These are phyloP conservation scores for Formicarius rufipectus DNA, from an alignment of 2,113 vertebrate species.

Conservation along the genomic window DNA sequence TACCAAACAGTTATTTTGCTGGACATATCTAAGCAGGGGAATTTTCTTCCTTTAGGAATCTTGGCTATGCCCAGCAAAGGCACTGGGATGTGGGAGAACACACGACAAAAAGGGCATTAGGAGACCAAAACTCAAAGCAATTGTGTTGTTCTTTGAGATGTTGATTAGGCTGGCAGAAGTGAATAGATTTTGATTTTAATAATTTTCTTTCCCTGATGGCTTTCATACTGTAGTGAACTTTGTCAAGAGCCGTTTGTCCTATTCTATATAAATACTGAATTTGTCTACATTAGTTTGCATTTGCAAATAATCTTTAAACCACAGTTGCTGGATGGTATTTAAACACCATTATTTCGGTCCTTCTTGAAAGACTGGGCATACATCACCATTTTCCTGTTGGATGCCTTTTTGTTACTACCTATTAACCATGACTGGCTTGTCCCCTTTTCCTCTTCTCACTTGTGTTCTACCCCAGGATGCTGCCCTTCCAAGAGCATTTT, in stretches of 20 bases:
- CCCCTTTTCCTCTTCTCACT: background rate
- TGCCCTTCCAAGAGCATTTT: background rate
- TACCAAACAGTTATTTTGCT: background rate
- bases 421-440: background rate
- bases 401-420: background rate
- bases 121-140: background rate
- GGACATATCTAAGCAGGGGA: background rate
- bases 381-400: background rate
- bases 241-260: background rate
- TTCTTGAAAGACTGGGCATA: background rate
- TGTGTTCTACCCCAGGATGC: background rate
- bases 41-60: background rate
- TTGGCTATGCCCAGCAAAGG: background rate
- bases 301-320: background rate
- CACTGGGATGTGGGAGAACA: too few relatives aligned
- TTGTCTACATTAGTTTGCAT: background rate
- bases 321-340: background rate
- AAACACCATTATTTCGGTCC: background rate
- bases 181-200: background rate
- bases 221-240: background rate
- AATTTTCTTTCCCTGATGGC: background rate
- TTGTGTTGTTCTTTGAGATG: background rate
- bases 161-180: background rate
- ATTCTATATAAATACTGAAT: background rate
- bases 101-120: background rate